Conservation (phyloP, 2,113 vertebrate species). For the Entelurus aequoreus region DNA sequence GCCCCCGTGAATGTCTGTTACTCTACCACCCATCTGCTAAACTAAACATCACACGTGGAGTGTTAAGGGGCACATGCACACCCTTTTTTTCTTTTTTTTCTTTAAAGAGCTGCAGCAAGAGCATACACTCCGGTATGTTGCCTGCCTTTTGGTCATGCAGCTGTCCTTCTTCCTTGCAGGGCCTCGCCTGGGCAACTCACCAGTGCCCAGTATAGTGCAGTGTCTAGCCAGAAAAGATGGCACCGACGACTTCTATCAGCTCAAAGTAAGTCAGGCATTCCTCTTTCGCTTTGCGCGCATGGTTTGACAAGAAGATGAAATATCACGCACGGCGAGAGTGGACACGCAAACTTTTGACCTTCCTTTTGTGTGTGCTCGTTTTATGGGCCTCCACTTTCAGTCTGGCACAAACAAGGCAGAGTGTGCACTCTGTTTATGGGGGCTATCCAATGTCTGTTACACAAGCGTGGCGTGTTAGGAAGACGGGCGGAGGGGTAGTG, state of each 20-base stretch:
- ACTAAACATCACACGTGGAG: conserved; percentile 42
- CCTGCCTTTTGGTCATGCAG: conserved; percentile 67
- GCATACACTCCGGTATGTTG: conserved; percentile 40
- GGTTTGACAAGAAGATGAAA: not conserved
- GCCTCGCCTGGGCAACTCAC: conserved; percentile 95
- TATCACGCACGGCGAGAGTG: not conserved
- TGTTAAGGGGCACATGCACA: conserved; percentile 43
- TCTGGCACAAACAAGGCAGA: conserved; percentile 33
- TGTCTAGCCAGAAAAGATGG: conserved; percentile 97
- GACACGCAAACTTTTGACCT: conserved; percentile 55
- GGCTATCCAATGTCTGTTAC: conserved; percentile 38
- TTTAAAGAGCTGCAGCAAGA: conserved; percentile 36
- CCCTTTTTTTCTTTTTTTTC: not conserved
- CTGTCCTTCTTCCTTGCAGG: conserved; percentile 71
- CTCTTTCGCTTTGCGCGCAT: not conserved
- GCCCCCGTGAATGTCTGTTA: not conserved
- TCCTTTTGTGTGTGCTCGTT: conserved; percentile 37
- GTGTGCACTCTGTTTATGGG: conserved; percentile 42
- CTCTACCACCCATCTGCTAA: conserved; percentile 25
- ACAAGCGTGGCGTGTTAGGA: conserved; percentile 7
- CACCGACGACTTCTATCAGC: conserved; percentile 97
- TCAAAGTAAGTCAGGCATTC: conserved; percentile 81
- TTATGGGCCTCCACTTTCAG: conserved; percentile 40
- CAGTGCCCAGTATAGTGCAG: conserved; percentile 97
- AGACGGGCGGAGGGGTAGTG: conserved; percentile 8